Evolutionary conservation across 2,888 invertebrate genomes (phyloP).

Genomic region (Orthosia gothica): DNA sequence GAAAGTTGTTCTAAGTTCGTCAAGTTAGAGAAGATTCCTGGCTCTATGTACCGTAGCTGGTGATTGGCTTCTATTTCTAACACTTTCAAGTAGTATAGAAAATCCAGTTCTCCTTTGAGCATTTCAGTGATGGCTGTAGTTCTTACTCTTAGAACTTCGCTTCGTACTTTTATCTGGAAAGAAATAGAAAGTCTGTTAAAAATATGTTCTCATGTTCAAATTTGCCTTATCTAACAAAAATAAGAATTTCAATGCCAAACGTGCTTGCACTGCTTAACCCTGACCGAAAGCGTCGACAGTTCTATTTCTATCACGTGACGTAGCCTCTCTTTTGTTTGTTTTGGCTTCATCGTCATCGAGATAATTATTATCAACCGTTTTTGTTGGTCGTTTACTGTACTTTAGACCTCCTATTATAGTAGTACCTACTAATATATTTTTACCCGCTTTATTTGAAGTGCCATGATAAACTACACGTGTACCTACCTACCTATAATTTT

Average conservation of each 20-base stretch:
- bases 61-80: constrained; percentile 91
- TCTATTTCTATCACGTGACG: not conserved
- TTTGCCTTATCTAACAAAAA: not conserved
- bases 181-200: constrained; percentile 7
- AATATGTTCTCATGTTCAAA: not conserved
- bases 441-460: not conserved
- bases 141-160: constrained; percentile 86
- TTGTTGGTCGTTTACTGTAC: not conserved
- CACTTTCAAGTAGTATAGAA: constrained; percentile 80
- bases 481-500: not conserved
- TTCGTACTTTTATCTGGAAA: constrained; percentile 82
- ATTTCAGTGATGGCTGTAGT: constrained; percentile 88
- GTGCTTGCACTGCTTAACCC: not conserved
- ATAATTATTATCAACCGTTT: not conserved
- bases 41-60: constrained; percentile 86
- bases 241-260: not conserved
- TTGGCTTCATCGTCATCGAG: not conserved
- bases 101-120: constrained; percentile 83
- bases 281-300: constrained; percentile 8
- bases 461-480: not conserved
- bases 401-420: not conserved
- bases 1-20: constrained; percentile 88
- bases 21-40: constrained; percentile 88
- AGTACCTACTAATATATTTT: not conserved
- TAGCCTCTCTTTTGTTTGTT: constrained; percentile 27